phyloP scores from a whole-genome alignment of 2,888 invertebrate genomes.

The Lasius platythorax region DNA sequence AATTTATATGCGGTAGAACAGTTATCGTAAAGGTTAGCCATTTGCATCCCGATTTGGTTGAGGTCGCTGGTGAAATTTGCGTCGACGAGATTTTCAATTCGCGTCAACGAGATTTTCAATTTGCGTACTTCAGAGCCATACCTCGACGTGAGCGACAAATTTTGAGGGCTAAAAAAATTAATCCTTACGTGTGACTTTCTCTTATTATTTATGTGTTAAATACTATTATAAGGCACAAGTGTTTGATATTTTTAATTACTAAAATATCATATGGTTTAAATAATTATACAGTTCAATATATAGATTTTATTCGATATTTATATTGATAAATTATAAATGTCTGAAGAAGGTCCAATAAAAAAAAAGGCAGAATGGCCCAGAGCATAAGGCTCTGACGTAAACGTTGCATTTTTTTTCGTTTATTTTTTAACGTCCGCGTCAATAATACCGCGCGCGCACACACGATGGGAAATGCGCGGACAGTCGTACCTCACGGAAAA shows the following conservation, averaged over 20 bases:
- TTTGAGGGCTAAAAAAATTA: constrained; percentile 8
- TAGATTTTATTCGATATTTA: background rate
- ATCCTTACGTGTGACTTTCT: background rate
- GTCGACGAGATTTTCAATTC: constrained; percentile 30
- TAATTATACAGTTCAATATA: background rate
- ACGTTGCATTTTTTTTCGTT: constrained; percentile 25
- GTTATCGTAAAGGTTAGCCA: constrained; percentile 19
- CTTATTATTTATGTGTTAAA: background rate
- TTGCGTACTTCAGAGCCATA: background rate
- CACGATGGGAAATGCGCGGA: constrained; percentile 35
- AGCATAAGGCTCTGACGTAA: background rate
- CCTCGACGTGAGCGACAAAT: background rate
- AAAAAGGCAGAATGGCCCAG: background rate
- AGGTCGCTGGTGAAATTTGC: constrained; percentile 27
- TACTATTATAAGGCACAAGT: background rate
- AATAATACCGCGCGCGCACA: constrained; percentile 38
- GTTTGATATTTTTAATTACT: background rate
- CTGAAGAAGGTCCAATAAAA: background rate
- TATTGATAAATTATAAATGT: constrained; percentile 26
- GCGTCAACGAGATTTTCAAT: constrained; percentile 23
- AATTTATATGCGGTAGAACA: constrained; percentile 28
- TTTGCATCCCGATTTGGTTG: constrained; percentile 34
- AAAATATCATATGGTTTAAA: background rate
- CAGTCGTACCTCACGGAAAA: constrained; percentile 60
- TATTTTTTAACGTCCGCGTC: constrained; percentile 39